phyloP scores from a whole-genome alignment of 2,113 vertebrate genomes.

The Balaeniceps rex region DNA sequence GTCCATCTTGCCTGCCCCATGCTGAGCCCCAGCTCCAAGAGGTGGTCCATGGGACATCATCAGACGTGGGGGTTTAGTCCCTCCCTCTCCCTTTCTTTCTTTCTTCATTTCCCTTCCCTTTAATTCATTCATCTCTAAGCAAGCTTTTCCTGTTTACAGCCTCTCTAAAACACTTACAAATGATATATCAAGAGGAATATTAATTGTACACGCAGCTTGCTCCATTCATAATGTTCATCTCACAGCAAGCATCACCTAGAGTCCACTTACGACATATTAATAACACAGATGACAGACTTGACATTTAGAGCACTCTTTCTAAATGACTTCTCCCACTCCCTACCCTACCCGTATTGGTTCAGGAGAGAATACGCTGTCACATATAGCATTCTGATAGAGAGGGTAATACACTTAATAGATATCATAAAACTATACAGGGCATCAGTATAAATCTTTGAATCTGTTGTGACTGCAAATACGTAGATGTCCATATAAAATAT shows the following conservation, averaged over 20 bases:
- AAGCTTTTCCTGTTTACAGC: background rate
- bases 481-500: background rate
- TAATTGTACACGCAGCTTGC: background rate
- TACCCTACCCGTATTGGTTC: background rate
- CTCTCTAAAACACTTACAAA: background rate
- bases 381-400: background rate
- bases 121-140: background rate
- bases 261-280: conserved; percentile 10
- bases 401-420: background rate
- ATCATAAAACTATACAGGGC: background rate
- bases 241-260: background rate
- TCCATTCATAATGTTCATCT: background rate
- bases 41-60: background rate
- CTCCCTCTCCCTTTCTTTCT: too few species aligned
- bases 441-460: background rate
- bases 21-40: background rate
- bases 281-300: background rate
- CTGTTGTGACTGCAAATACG: background rate
- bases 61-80: background rate
- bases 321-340: conserved; percentile 5
- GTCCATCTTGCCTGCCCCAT: background rate
- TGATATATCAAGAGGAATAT: background rate
- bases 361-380: background rate
- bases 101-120: background rate
- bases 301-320: background rate